Base-by-base conservation (phyloP, 1,140 invertebrate genomes). In the Papilio dardanus region DNA sequence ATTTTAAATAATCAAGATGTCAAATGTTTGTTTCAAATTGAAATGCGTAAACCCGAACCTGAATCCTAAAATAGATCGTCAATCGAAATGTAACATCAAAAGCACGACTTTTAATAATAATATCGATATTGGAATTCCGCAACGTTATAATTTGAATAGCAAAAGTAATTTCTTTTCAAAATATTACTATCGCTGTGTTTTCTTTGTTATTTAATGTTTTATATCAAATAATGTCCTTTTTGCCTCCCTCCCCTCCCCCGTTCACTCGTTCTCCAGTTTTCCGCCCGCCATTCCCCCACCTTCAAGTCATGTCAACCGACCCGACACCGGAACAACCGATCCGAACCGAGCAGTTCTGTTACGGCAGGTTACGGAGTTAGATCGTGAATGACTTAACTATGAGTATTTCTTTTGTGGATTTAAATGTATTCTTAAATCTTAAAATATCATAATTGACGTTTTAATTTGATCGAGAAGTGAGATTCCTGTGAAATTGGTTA, bases 381-480 rank as follows among this genome's bases (percentile, higher is more conserved):
- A 85, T 82, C 84, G 88, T 81, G 88, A 75, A 75, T 83, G 90
- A 91, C 91, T 89, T 86, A 81, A 85, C 85, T 85, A 94, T 93
- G 93, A 91, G 84, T 91, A 88, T 87, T 89, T 93, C 92, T 93
- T 92, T 90, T 90, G 90, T 93, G 91, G 88, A 93, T 79, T 86
- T 92, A 71, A 93, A 90, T 92, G 89, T 87, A 81, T 90, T 86
- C 80, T 88, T 91, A 91, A 91, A 88, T 78, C 85, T 91, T 73
- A 93, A 92, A 92, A 93, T 93, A 92, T 89, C 92, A 83, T 92
- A 88, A 88, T 88, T 82, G 80, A 84, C 77, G 85, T 85, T 83
- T 85, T 87, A 78, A 81, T 82, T 79, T 81, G 78, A 84, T 79
- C 81, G 76, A 82, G 68, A 85, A 92, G 90, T 93, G 90, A 83